Percentiles rank a stretch among this genome's conserved stretches.
Evolutionary conservation across 2,113 vertebrate genomes (phyloP).

Genomic region (Panthera uncia): DNA sequence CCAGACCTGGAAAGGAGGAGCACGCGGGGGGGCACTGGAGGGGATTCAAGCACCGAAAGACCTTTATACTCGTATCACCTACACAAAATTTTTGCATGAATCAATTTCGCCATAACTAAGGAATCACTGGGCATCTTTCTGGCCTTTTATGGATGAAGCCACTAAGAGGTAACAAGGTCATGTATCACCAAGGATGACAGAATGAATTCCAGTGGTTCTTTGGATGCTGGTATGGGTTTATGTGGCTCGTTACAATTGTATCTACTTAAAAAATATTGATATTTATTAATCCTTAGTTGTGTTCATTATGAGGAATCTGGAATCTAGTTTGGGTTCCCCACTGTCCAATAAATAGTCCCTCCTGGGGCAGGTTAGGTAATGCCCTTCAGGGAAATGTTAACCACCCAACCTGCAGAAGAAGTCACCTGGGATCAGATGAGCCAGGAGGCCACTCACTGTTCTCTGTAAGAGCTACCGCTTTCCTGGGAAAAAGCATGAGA

Average conservation of each 20-base stretch:
- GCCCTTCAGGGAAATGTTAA: neutral
- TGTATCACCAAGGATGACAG: neutral
- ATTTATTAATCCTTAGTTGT: neutral
- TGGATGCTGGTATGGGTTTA: neutral
- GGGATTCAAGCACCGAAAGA: neutral
- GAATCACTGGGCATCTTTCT: neutral
- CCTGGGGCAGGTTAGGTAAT: no score
- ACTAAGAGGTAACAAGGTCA: neutral
- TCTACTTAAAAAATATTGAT: neutral
- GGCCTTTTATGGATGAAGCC: neutral
- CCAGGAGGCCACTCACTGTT: rapidly evolving
- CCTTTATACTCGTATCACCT: neutral
- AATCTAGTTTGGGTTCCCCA: neutral
- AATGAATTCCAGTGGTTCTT: neutral
- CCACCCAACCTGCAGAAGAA: neutral
- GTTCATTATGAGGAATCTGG: neutral
- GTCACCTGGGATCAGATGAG: neutral
- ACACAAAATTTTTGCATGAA: neutral
- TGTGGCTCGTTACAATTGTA: neutral
- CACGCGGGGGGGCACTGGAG: neutral
- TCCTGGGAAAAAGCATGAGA: neutral
- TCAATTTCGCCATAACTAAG: neutral
- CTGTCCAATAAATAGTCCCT: neutral
- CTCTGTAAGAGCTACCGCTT: neutral
- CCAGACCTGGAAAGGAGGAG: neutral